Conservation (phyloP, 2,113 vertebrate genomes). For the Entelurus aequoreus region DNA sequence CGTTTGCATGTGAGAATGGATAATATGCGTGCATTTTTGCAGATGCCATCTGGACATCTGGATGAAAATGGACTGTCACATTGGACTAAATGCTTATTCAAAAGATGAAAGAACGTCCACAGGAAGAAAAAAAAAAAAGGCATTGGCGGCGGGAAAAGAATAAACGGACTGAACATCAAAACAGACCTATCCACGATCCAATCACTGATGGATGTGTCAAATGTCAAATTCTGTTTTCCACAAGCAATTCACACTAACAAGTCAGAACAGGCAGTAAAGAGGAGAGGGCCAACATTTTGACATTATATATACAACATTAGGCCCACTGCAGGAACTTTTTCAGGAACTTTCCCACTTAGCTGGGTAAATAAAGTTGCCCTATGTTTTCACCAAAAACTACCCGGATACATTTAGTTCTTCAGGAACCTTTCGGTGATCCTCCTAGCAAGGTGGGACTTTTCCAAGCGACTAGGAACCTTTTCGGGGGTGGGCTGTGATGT, state of each 20-base stretch:
- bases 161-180: constrained; percentile 3
- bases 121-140: not conserved
- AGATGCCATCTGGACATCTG: constrained; percentile 33
- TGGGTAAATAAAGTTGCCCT: too few species aligned
- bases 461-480: too few species aligned
- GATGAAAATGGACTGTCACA: constrained; percentile 35
- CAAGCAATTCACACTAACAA: constrained; percentile 20
- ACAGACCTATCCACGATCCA: constrained; percentile 10
- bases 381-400: too few species aligned
- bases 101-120: constrained; percentile 30
- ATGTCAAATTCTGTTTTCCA: constrained; percentile 19
- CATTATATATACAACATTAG: too few species aligned
- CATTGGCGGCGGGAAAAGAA: not conserved
- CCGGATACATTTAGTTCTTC: too few species aligned
- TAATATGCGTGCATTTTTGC: constrained; percentile 10
- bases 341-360: too few species aligned
- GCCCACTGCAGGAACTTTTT: too few species aligned
- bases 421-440: too few species aligned
- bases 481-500: too few species aligned
- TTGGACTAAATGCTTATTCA: constrained; percentile 32
- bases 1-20: constrained; percentile 23
- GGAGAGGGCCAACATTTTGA: not conserved
- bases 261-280: not conserved
- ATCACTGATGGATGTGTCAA: constrained; percentile 19
- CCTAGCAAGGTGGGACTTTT: too few species aligned